Conservation (phyloP, 2,113 vertebrate species). For the Coryphaenoides rupestris region DNA sequence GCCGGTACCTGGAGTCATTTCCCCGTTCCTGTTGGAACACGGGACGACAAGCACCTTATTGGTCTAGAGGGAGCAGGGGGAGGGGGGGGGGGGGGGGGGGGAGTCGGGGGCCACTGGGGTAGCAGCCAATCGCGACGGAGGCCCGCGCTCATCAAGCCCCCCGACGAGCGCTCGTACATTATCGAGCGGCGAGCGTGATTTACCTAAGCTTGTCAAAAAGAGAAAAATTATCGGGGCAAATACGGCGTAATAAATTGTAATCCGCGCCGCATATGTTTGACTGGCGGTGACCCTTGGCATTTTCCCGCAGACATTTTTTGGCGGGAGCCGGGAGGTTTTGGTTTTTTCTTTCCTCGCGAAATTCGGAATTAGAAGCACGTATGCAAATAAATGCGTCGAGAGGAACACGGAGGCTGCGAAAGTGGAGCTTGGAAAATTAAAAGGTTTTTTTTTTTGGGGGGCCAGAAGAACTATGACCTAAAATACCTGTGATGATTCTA, state of each 20-base stretch:
- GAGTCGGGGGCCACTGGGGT: constrained; percentile 66
- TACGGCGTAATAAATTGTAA: constrained; percentile 91
- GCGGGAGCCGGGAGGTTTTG: too few relatives aligned
- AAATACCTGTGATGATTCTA: too few relatives aligned
- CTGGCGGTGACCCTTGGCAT: constrained; percentile 91
- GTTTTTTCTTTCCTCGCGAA: too few relatives aligned
- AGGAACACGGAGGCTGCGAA: constrained; percentile 77
- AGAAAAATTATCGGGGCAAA: constrained; percentile 92
- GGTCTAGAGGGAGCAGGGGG: constrained; percentile 80
- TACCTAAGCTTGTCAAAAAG: constrained; percentile 91
- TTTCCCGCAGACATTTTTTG: constrained; percentile 50
- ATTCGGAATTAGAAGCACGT: too few relatives aligned
- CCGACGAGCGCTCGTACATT: constrained; percentile 79
- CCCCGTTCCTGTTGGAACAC: constrained; percentile 59
- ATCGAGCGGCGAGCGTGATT: constrained; percentile 86
- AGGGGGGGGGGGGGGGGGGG: too few relatives aligned
- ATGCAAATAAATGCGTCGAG: constrained; percentile 1
- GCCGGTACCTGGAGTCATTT: constrained; percentile 52
- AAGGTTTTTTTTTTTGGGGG: too few relatives aligned
- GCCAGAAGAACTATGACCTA: too few relatives aligned
- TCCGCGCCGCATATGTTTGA: constrained; percentile 89
- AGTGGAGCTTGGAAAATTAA: constrained; percentile 24
- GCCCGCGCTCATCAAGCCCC: constrained; percentile 75
- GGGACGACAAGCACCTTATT: constrained; percentile 64
- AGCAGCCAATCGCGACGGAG: constrained; percentile 73